These are phyloP conservation scores for Sarotherodon lohbergeri DNA, from an alignment of 2,113 vertebrate species.

Conservation along the genomic window DNA sequence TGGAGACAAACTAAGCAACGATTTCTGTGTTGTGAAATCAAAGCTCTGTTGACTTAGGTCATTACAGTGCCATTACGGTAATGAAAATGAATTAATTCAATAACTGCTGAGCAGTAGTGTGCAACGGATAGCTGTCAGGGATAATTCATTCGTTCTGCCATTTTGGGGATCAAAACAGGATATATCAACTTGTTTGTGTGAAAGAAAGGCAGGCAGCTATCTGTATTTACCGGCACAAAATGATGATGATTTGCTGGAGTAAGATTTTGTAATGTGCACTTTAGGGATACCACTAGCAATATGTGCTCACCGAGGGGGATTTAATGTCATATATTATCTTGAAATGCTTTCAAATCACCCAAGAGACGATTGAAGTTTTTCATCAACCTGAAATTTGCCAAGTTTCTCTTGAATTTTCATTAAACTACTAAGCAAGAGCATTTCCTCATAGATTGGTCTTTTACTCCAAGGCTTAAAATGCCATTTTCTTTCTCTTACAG, in stretches of 20 bases:
- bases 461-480: background rate
- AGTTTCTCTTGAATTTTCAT: background rate
- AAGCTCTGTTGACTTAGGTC: background rate
- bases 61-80: background rate
- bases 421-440: background rate
- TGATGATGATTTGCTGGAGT: background rate
- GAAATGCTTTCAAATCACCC: background rate
- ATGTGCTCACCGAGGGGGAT: background rate
- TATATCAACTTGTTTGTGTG: constrained; percentile 18
- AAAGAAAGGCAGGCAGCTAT: constrained; percentile 11
- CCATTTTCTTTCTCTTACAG: constrained; percentile 44
- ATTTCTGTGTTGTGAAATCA: background rate
- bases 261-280: background rate
- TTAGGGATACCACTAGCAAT: background rate
- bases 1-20: background rate
- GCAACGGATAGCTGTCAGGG: constrained; percentile 27
- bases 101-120: constrained; percentile 26
- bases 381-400: background rate
- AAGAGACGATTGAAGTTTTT: background rate
- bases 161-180: constrained; percentile 18
- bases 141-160: constrained; percentile 27
- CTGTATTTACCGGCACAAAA: background rate
- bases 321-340: background rate
- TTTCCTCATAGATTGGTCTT: background rate
- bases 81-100: constrained; percentile 40